phyloP scores from a whole-genome alignment of 2,113 vertebrate species.

The Gyps fulvus region DNA sequence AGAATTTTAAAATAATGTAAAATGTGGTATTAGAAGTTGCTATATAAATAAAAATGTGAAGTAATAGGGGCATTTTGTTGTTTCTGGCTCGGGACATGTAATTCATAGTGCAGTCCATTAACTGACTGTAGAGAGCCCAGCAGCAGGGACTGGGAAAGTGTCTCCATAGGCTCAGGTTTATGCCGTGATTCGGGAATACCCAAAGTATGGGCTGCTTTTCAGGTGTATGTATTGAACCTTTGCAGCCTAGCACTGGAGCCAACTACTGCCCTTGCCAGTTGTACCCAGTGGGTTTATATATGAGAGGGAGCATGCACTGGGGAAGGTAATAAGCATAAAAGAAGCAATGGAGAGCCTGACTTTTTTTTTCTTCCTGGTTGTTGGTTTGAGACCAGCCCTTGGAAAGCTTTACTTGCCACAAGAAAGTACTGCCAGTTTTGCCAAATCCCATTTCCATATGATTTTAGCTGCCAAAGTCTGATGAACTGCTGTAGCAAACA shows the following conservation, averaged over 20 bases:
- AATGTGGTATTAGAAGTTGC: not conserved
- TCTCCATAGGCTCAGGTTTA: not conserved
- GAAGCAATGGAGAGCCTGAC: not conserved
- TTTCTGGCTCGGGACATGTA: not conserved
- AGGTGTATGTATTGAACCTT: not conserved
- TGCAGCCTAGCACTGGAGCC: not conserved
- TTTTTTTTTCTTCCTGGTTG: not conserved
- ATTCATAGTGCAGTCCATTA: not conserved
- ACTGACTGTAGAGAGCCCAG: not conserved
- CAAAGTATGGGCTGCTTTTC: not conserved
- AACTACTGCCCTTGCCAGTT: not conserved
- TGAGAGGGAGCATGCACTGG: accelerated
- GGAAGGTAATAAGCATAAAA: not conserved
- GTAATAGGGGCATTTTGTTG: not conserved
- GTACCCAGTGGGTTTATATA: not conserved
- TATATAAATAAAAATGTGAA: not conserved
- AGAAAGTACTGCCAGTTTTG: not conserved
- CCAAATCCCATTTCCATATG: not conserved
- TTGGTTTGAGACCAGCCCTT: not conserved
- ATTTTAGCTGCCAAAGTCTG: not conserved
- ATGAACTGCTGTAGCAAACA: not conserved
- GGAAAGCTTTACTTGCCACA: not conserved
- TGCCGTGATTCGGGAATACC: accelerated
- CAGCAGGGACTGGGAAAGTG: not conserved
- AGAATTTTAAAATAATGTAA: not conserved